Base-by-base conservation (phyloP, 2,113 vertebrate genomes). In the Chlorocebus sabaeus region DNA sequence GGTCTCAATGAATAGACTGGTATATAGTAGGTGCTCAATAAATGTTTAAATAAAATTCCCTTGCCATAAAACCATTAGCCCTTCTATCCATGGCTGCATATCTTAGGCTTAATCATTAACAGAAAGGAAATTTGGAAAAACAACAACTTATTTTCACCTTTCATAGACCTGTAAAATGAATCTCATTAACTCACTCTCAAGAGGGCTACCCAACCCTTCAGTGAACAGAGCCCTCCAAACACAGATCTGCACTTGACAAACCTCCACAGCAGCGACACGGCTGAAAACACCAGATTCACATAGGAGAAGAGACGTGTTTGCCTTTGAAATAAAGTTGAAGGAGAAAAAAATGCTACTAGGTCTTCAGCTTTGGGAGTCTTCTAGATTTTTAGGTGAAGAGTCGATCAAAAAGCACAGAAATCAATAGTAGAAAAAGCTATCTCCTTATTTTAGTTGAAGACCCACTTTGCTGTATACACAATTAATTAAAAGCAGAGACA, bases 401-500 rank as follows among this genome's bases (percentile, higher is more conserved):
- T 87, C 57, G 90, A 90, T 97, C 73, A 85, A 96, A 90, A 20
- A 87, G 76, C 57, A 83, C 64, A 73, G 81, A 97, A 97, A 95
- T 95, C 76, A 93, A 89, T 48, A 96, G 72, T 35, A 81, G 82
- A 93, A 67, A 84, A 88, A 96, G 52, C 72, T 55, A 86, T 43
- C 70, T 94, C 72, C 78, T 90, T 90, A 68, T 64, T 96, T 67
- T 80, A 89, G 40, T 95, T 52, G 82, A 95, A 96, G 95, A 90
- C 12, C 48, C 30, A 16, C 45, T 94, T 90, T 89, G 59, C 78
- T 93, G 2, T 45, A 81, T 48, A 93, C 35, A 91, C 59, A 92
- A 64, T 92, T 95, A 96, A 96, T 93, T 95, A 96, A 93, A 94
- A 91, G 85, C 52, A 95, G 67, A 16, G 59, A 59, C 79, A 32